These are phyloP conservation scores for Didymodactylos carnosus DNA, from an alignment of 2,888 invertebrate genomes.

Conservation along the genomic window DNA sequence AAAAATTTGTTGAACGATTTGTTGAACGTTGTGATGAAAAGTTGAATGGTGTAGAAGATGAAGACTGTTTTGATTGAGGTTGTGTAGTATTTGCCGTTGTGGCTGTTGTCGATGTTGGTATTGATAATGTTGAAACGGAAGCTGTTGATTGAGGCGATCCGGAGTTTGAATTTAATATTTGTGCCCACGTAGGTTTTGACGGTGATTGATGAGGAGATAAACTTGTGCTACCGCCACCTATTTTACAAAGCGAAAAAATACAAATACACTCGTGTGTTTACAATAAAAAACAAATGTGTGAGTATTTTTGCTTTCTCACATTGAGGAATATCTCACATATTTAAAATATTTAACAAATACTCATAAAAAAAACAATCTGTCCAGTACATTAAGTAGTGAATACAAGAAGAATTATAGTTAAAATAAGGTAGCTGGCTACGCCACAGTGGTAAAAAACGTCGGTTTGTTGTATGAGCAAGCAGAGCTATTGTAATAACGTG, in stretches of 20 bases:
- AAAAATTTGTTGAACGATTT: background rate
- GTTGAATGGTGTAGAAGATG: background rate
- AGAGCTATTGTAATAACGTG: too few relatives aligned
- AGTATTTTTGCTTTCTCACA: too few relatives aligned
- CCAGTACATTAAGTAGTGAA: too few relatives aligned
- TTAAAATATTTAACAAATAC: too few relatives aligned
- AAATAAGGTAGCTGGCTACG: too few relatives aligned
- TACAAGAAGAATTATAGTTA: too few relatives aligned
- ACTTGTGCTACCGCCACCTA: background rate
- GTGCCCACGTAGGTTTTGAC: background rate
- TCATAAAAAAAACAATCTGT: too few relatives aligned
- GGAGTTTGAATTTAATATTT: background rate
- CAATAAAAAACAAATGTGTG: background rate
- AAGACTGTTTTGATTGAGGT: background rate
- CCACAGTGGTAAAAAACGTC: too few relatives aligned
- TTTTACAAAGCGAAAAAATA: background rate
- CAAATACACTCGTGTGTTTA: background rate
- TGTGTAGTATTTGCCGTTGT: background rate
- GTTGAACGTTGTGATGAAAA: background rate
- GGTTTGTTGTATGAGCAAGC: too few relatives aligned
- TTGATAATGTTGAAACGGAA: background rate
- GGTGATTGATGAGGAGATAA: background rate
- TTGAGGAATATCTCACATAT: too few relatives aligned
- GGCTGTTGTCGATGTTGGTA: background rate
- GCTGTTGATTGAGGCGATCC: background rate